These are phyloP conservation scores for Saturnia pavonia DNA, from an alignment of 2,888 invertebrate genomes.

Conservation along the genomic window DNA sequence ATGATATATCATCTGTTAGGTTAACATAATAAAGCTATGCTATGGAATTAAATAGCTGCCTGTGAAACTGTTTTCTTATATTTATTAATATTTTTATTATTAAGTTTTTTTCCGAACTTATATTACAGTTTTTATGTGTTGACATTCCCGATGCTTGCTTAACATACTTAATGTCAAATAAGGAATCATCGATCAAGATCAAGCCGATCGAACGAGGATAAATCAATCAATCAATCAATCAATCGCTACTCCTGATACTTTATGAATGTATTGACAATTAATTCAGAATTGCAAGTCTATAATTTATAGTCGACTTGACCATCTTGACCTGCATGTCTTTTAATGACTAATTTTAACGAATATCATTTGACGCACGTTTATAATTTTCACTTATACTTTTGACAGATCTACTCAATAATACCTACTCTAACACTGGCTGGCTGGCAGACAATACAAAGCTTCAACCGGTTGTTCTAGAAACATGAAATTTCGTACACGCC, in stretches of 20 bases:
- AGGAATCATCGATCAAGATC: neutral
- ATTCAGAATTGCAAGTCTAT: neutral
- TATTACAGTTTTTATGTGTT: neutral
- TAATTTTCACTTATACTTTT: neutral
- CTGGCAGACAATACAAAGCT: neutral
- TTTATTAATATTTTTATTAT: too few relatives aligned
- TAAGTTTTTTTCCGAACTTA: neutral
- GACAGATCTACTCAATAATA: too few relatives aligned
- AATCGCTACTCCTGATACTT: neutral
- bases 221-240: constrained; percentile 3
- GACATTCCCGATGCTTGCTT: neutral
- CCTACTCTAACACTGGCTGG: neutral
- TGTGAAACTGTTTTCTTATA: too few relatives aligned
- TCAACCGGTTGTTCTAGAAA: neutral
- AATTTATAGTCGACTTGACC: neutral
- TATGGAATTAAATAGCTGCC: too few relatives aligned
- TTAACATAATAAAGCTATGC: too few relatives aligned
- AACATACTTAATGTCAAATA: neutral
- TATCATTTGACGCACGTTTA: neutral
- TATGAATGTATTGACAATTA: neutral
- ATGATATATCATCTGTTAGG: too few relatives aligned
- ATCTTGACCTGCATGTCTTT: neutral
- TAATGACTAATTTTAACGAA: neutral
- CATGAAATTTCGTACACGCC: too few relatives aligned
- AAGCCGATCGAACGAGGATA: neutral